Evolutionary conservation across 2,797 vertebrate genomes (phyloP).

Genomic region (Sebastes ruberrimus): DNA sequence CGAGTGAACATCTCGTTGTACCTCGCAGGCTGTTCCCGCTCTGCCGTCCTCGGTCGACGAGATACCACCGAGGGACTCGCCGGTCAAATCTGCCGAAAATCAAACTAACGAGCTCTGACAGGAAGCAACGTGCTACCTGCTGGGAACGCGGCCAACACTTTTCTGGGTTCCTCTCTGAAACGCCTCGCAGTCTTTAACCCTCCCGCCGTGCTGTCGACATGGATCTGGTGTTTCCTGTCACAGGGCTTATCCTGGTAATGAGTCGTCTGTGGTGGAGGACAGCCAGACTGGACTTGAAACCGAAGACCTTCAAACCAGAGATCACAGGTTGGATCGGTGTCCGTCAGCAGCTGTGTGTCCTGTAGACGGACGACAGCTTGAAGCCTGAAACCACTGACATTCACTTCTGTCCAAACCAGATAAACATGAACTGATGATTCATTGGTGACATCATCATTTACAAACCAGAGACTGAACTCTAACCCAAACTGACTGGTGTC

Average conservation of each 20-base stretch:
- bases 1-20: conserved; percentile 47
- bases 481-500: not conserved
- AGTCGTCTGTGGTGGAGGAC: conserved; percentile 14
- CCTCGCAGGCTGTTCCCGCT: conserved; percentile 63
- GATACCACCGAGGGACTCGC: conserved; percentile 54
- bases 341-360: conserved; percentile 18
- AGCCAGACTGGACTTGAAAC: not conserved
- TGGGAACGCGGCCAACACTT: conserved; percentile 49
- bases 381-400: not conserved
- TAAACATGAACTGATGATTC: not conserved
- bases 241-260: conserved; percentile 37
- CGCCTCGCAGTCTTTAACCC: conserved; percentile 25
- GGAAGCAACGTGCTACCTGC: conserved; percentile 63
- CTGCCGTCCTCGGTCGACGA: conserved; percentile 24
- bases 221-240: conserved; percentile 32
- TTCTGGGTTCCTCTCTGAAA: conserved; percentile 31
- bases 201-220: conserved; percentile 21
- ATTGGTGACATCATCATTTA: not conserved
- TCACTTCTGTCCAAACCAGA: not conserved
- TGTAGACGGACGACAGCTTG: not conserved
- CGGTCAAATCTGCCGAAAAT: conserved; percentile 56
- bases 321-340: conserved; percentile 21
- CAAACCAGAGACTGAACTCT: not conserved
- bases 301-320: not conserved
- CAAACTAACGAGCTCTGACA: conserved; percentile 66